Evolutionary conservation across 2,888 invertebrate genomes (phyloP), one percentile per base, ranked within the genome.

Genomic region (Globia sparganii): DNA sequence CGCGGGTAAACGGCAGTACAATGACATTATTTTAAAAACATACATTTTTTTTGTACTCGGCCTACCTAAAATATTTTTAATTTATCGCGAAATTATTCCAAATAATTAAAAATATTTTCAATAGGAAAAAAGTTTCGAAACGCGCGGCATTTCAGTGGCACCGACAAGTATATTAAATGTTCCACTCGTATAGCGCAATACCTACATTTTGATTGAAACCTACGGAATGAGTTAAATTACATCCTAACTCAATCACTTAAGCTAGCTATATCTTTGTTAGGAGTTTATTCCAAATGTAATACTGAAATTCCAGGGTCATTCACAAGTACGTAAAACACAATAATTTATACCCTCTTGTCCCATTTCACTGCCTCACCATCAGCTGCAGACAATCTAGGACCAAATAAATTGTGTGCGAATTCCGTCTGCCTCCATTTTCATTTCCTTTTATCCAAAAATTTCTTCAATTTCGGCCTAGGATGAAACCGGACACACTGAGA

Each of bases 381-480:
- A 74, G 62, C 37, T 67, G 25, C 70, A 81, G 81, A 76, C 72
- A 65, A 75, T 77, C 78, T 85, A 82, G 77, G 65, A 40, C 65
- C 56, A 74, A 77, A 78, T 71, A 83, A 84, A 82, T 84, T 70
- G 49, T 56, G 72, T 3, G 28, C 53, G 37, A 86, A 82, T 82
- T 69, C 74, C 65, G 66, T 28, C 75, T 58, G 65, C 31, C 18
- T 58, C 68, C 62, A 82, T 76, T 79, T 82, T 87, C 87, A 86
- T 85, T 87, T 86, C 86, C 87, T 43, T 73, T 78, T 61, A 75
- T 78, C 75, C 80, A 66, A 73, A 83, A 78, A 83, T 84, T 80
- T 59, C 83, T 77, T 72, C 77, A 77, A 87, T 80, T 86, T 78
- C 31, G 9, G 70, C 61, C 71, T 73, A 80, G 75, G 67, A 59